Percentiles rank a stretch among this genome's conserved stretches.
Evolutionary conservation across 1,140 invertebrate species (phyloP).

Genomic region (Neodiprion fabricii): DNA sequence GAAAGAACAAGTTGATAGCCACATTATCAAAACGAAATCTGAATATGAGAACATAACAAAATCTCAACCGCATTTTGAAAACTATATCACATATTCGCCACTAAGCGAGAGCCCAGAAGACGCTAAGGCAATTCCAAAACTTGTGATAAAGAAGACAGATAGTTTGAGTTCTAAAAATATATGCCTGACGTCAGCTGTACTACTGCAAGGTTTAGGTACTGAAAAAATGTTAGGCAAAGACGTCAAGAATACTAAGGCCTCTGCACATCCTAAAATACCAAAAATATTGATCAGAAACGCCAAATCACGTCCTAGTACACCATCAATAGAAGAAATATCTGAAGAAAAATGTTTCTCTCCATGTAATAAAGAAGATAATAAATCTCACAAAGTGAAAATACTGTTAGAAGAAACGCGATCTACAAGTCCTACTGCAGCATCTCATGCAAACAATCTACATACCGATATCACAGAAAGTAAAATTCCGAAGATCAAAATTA

Average conservation of each 20-base stretch:
- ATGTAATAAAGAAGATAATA: slow-evolving; percentile 29
- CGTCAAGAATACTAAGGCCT: slow-evolving; percentile 4
- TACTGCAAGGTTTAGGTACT: slow-evolving; percentile 14
- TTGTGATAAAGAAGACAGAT: slow-evolving; percentile 52
- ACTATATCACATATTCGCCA: background rate
- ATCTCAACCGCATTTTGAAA: slow-evolving; percentile 16
- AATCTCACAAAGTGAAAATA: slow-evolving; percentile 34
- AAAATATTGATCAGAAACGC: slow-evolving; percentile 59
- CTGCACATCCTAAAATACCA: slow-evolving; percentile 50
- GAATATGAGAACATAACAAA: background rate
- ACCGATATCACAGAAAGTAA: slow-evolving; percentile 37
- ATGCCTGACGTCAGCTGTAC: slow-evolving; percentile 20
- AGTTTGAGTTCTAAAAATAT: background rate
- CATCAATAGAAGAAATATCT: slow-evolving; percentile 47
- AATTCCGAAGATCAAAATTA: slow-evolving; percentile 57
- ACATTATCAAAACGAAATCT: background rate
- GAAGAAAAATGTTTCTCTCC: slow-evolving; percentile 17
- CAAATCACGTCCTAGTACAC: slow-evolving; percentile 50
- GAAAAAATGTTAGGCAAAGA: slow-evolving; percentile 15
- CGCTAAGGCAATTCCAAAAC: slow-evolving; percentile 41
- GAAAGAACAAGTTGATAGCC: background rate
- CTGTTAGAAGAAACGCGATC: slow-evolving; percentile 36
- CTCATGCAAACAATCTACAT: slow-evolving; percentile 2
- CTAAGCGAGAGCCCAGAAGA: slow-evolving; percentile 18
- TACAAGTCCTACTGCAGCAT: slow-evolving; percentile 18